phyloP scores from a whole-genome alignment of 2,888 invertebrate species.

The Dryobotodes eremita region DNA sequence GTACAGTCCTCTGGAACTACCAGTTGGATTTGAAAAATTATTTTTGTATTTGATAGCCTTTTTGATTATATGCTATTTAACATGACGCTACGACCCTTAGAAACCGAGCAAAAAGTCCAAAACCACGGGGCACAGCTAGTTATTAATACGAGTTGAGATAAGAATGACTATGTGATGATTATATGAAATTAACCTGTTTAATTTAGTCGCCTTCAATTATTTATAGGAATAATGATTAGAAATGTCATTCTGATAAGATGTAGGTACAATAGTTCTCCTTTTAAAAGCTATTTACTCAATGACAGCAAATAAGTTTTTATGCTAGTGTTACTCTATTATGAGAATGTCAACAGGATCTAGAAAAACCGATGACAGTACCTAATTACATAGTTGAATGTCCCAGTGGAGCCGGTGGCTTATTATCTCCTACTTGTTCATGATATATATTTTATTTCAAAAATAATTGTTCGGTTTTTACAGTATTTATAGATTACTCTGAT shows the following conservation, averaged over 20 bases:
- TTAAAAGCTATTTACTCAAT: neutral
- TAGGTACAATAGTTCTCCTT: neutral
- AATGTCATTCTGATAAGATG: too few relatives aligned
- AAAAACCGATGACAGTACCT: slow-evolving; percentile 40
- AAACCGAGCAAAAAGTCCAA: neutral
- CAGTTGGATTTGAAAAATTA: too few relatives aligned
- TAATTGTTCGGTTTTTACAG: neutral
- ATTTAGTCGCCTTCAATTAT: neutral
- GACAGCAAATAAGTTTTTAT: neutral
- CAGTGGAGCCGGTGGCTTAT: slow-evolving; percentile 30
- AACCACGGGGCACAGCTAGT: neutral
- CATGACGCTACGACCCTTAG: neutral
- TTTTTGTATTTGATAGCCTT: too few relatives aligned
- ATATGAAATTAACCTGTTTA: neutral
- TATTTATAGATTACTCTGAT: neutral
- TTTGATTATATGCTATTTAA: neutral
- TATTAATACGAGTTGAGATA: neutral
- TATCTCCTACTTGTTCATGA: slow-evolving; percentile 8
- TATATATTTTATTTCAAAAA: neutral
- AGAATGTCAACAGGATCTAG: slow-evolving; percentile 13
- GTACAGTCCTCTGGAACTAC: too few relatives aligned
- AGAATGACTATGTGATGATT: neutral
- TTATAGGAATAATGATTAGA: neutral
- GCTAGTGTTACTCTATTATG: slow-evolving; percentile 18
- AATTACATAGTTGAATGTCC: slow-evolving; percentile 47